Percentiles rank a stretch among this genome's conserved stretches.
Conservation (phyloP, 1,140 invertebrate genomes). For the Cataglyphis hispanica region DNA sequence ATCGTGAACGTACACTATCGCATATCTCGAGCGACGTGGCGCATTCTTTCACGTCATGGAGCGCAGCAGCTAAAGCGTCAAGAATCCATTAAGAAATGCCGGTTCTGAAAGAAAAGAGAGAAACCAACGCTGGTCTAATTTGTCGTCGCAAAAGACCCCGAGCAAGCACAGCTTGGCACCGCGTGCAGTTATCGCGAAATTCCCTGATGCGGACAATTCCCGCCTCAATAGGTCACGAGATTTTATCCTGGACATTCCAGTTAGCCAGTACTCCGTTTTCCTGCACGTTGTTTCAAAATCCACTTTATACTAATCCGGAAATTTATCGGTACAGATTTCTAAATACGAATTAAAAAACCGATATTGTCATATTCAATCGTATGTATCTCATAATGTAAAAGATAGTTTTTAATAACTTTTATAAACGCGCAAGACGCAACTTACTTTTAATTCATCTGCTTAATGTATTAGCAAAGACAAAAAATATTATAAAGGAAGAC, state of each 20-base stretch:
- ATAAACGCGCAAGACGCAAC: not conserved
- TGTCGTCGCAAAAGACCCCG: conserved; percentile 46
- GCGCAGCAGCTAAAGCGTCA: conserved; percentile 63
- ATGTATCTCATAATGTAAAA: not conserved
- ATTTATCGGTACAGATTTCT: not conserved
- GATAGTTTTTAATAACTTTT: not conserved
- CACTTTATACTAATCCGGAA: not conserved
- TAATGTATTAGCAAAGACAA: not conserved
- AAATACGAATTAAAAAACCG: conserved; percentile 1
- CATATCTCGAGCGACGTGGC: conserved; percentile 23
- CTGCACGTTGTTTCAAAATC: not conserved
- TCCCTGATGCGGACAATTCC: conserved; percentile 64
- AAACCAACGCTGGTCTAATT: conserved; percentile 71
- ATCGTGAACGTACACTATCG: conserved; percentile 55
- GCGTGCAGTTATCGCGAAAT: conserved; percentile 72
- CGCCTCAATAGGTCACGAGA: conserved; percentile 31
- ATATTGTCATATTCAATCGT: not conserved
- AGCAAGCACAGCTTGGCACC: conserved; percentile 68
- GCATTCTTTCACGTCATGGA: conserved; percentile 45
- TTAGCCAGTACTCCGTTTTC: conserved; percentile 35
- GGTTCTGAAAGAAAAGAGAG: conserved; percentile 45
- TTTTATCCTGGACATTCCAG: conserved; percentile 66
- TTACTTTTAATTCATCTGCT: not conserved
- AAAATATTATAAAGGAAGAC: not conserved
- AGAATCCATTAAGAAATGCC: conserved; percentile 75